Conservation (phyloP, 1,140 invertebrate genomes). For the Anoplophora glabripennis region DNA sequence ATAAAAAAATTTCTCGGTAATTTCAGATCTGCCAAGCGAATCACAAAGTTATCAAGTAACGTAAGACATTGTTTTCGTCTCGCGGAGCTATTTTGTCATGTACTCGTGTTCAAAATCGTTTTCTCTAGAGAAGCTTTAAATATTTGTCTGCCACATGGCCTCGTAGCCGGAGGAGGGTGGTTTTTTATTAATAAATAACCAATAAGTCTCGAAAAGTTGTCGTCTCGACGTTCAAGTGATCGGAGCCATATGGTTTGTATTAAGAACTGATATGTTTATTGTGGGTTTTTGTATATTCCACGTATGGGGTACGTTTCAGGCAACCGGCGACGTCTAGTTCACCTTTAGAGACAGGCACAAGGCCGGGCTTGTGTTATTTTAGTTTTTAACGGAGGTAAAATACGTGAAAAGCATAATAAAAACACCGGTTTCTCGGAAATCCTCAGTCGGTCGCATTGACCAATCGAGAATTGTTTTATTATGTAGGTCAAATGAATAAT, state of each 20-base stretch:
- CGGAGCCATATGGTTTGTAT: constrained; percentile 15
- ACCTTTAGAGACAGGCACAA: too few relatives aligned
- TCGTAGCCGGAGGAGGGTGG: constrained; percentile 5
- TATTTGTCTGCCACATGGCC: constrained; percentile 13
- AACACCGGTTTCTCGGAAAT: too few relatives aligned
- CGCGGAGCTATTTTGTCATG: constrained; percentile 6
- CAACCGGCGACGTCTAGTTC: too few relatives aligned
- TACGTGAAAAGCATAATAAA: too few relatives aligned
- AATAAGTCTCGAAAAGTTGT: constrained; percentile 16
- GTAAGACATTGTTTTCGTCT: constrained; percentile 17
- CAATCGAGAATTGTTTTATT: too few relatives aligned
- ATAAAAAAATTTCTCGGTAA: constrained; percentile 12
- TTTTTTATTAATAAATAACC: constrained; percentile 22
- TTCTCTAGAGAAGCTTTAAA: background rate
- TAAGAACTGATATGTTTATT: constrained; percentile 20
- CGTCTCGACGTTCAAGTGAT: constrained; percentile 16
- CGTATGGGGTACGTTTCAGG: constrained; percentile 13
- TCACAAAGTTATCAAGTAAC: constrained; percentile 18
- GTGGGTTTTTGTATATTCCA: constrained; percentile 15
- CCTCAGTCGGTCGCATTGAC: too few relatives aligned
- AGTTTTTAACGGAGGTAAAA: too few relatives aligned
- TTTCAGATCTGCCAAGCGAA: constrained; percentile 12
- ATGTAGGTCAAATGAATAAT: too few relatives aligned
- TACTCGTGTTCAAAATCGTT: constrained; percentile 9
- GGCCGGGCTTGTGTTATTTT: too few relatives aligned